Evolutionary conservation across 2,113 vertebrate species (phyloP).

Genomic region (Macheiramphus alcinus): DNA sequence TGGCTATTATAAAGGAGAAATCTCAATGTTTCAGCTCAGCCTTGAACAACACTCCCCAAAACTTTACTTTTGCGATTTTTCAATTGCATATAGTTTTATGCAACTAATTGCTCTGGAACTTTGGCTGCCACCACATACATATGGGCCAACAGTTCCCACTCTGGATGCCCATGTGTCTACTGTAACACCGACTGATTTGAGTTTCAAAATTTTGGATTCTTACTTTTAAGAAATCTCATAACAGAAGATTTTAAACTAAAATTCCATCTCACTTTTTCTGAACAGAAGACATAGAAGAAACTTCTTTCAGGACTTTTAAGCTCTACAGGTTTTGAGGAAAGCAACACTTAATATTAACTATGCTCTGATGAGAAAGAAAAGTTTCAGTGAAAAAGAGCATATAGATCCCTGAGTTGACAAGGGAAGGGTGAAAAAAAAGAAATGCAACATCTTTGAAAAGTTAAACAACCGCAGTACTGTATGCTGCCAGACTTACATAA

Average conservation of each 20-base stretch:
- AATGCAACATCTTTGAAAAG: neutral
- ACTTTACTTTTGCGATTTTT: neutral
- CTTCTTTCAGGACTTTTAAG: neutral
- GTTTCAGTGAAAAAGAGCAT: neutral
- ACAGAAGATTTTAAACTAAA: neutral
- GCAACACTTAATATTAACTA: neutral
- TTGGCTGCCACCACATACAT: neutral
- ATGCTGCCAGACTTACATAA: neutral
- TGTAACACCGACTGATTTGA: neutral
- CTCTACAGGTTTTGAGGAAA: neutral
- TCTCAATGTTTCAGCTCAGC: neutral
- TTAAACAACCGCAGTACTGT: neutral
- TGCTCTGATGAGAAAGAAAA: neutral
- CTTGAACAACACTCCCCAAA: neutral
- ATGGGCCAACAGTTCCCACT: neutral
- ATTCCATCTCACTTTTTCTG: neutral
- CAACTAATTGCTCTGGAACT: neutral
- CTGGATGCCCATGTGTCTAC: accelerated
- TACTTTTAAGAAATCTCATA: neutral
- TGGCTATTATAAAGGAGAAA: neutral
- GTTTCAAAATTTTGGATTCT: neutral
- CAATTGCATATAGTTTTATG: neutral
- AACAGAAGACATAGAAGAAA: neutral
- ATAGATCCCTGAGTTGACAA: neutral
- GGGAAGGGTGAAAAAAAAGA: neutral